phyloP scores from a whole-genome alignment of 2,113 vertebrate species.

The Mystacornis crossleyi region DNA sequence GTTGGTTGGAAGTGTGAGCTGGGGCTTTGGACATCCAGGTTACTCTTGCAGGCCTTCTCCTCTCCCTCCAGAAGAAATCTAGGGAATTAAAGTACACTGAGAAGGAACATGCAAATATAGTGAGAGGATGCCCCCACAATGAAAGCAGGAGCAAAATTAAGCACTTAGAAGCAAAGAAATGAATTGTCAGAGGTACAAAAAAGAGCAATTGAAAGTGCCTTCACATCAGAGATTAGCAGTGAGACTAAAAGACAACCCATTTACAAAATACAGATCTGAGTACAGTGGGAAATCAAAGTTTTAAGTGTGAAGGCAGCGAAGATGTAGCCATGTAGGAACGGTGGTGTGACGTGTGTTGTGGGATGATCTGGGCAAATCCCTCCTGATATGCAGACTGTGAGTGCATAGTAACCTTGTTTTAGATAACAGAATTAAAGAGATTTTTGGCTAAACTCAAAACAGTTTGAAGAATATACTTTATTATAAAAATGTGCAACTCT shows the following conservation, averaged over 20 bases:
- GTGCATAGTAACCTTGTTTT: background rate
- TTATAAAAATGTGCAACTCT: slow-evolving; percentile 48
- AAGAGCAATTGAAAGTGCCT: background rate
- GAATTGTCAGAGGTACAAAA: background rate
- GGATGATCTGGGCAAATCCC: background rate
- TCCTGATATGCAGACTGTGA: background rate
- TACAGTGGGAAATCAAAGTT: rapidly evolving
- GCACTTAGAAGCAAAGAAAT: background rate
- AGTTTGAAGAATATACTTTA: slow-evolving; percentile 62
- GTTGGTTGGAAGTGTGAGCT: rapidly evolving
- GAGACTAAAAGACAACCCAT: background rate
- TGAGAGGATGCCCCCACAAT: background rate
- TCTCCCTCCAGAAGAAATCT: background rate
- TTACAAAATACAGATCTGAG: background rate
- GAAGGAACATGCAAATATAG: background rate
- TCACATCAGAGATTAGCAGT: rapidly evolving
- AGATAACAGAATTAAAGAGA: background rate
- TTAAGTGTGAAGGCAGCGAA: background rate
- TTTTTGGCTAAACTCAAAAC: slow-evolving; percentile 16
- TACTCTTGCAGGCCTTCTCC: too few relatives aligned
- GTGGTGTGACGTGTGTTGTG: background rate
- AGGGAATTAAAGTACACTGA: background rate
- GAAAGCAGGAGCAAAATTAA: background rate
- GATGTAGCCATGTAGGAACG: background rate
- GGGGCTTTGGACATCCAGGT: rapidly evolving